phyloP scores from a whole-genome alignment of 2,797 vertebrate species.

The Micrastur ruficollis region DNA sequence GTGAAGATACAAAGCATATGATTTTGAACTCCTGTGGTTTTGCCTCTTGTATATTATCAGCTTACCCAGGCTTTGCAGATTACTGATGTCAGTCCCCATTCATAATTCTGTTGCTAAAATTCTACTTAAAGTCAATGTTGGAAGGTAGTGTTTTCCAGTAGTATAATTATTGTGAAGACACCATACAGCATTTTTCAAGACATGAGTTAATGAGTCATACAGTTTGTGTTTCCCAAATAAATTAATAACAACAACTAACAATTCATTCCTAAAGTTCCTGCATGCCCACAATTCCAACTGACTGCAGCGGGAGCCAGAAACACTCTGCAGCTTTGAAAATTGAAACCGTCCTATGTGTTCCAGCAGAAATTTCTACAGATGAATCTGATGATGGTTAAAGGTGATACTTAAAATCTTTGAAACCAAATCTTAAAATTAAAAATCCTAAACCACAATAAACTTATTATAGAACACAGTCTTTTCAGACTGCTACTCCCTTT shows the following conservation, averaged over 20 bases:
- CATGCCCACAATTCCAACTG: conserved; percentile 3
- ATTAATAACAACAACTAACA: conserved; percentile 63
- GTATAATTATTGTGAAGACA: neutral
- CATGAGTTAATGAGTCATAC: conserved; percentile 41
- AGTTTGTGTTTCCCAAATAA: conserved; percentile 64
- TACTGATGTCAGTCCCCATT: neutral
- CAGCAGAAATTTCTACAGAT: neutral
- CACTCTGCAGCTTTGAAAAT: neutral
- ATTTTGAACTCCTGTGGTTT: neutral
- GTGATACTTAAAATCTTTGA: neutral
- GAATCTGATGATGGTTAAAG: neutral
- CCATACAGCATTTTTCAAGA: conserved; percentile 12
- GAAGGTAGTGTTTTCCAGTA: conserved; percentile 3
- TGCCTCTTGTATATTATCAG: neutral
- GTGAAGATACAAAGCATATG: neutral
- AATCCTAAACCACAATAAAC: neutral
- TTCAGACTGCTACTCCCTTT: neutral
- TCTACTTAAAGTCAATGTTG: neutral
- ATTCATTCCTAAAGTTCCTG: conserved; percentile 61
- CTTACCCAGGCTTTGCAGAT: neutral
- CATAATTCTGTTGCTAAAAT: neutral
- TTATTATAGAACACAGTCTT: neutral
- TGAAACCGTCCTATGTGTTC: neutral
- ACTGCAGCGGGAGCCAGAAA: neutral
- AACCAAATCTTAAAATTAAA: neutral